A percentile compares a stretch with the other conserved stretches of the same genome.
Evolutionary conservation across 2,888 invertebrate genomes (phyloP).

Genomic region (Ennomos quercinarius): DNA sequence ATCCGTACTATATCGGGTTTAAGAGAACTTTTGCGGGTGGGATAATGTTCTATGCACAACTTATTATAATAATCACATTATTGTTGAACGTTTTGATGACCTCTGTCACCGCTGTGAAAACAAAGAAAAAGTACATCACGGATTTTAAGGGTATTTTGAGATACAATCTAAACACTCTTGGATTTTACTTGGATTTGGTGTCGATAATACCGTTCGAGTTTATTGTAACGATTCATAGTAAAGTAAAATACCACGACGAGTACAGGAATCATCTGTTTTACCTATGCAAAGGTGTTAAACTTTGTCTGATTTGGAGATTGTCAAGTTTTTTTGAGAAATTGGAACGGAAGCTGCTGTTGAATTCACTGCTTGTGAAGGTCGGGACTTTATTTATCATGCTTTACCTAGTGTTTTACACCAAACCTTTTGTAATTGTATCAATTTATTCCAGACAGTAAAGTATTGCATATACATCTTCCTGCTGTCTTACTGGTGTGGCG

Average conservation of each 20-base stretch:
- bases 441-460: constrained; percentile 65
- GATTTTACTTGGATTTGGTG: constrained; percentile 81
- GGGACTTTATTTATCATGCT: constrained; percentile 13
- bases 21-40: constrained; percentile 68
- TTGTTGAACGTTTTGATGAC: constrained; percentile 73
- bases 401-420: not conserved
- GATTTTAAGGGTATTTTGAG: constrained; percentile 67
- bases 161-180: constrained; percentile 74
- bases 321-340: constrained; percentile 75
- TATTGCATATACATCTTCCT: constrained; percentile 75
- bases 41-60: constrained; percentile 67
- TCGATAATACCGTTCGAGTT: constrained; percentile 80
- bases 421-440: not conserved
- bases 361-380: constrained; percentile 73
- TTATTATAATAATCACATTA: constrained; percentile 69
- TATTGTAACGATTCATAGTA: constrained; percentile 70
- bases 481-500: constrained; percentile 81
- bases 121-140: constrained; percentile 70
- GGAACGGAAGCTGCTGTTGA: constrained; percentile 71
- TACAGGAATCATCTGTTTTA: constrained; percentile 75
- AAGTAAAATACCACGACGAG: constrained; percentile 65
- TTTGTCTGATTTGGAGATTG: constrained; percentile 81
- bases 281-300: constrained; percentile 81
- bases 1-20: constrained; percentile 81
- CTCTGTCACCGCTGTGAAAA: constrained; percentile 77